A percentile compares a stretch with the other conserved stretches of the same genome.
These are phyloP conservation scores for Sarcophaga bullata DNA, from an alignment of 1,140 invertebrate species.

Conservation along the genomic window DNA sequence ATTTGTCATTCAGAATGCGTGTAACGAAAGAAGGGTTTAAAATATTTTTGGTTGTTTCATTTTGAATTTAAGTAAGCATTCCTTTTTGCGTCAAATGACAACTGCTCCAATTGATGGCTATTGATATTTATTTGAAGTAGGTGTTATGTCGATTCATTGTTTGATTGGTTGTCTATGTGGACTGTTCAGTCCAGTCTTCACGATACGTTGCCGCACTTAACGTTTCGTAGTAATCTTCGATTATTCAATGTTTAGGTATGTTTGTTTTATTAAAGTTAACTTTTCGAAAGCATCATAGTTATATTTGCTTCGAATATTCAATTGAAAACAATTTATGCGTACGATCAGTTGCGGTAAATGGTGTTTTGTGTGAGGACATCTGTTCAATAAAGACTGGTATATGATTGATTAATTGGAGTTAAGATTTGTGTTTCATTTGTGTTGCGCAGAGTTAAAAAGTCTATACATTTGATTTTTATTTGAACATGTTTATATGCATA, in stretches of 20 bases:
- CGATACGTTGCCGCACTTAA: too few species aligned
- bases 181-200: too few species aligned
- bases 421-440: constrained; percentile 51
- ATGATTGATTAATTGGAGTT: constrained; percentile 66
- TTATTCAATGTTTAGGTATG: not conserved
- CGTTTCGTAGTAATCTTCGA: not conserved
- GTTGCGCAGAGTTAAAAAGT: constrained; percentile 21
- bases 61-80: not conserved
- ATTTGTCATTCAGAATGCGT: too few species aligned
- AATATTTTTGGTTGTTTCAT: too few species aligned
- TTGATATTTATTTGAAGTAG: constrained; percentile 60
- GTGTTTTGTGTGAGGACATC: not conserved
- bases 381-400: constrained; percentile 19
- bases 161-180: not conserved
- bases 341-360: constrained; percentile 6
- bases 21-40: too few species aligned
- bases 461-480: not conserved
- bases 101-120: constrained; percentile 64
- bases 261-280: constrained; percentile 57
- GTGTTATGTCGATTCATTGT: constrained; percentile 7
- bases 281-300: constrained; percentile 11
- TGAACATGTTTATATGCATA: too few species aligned
- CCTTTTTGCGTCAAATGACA: constrained; percentile 48
- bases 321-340: constrained; percentile 19
- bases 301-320: constrained; percentile 43